These are phyloP conservation scores for Gonioctena quinquepunctata DNA, from an alignment of 1,140 invertebrate genomes.

Conservation along the genomic window DNA sequence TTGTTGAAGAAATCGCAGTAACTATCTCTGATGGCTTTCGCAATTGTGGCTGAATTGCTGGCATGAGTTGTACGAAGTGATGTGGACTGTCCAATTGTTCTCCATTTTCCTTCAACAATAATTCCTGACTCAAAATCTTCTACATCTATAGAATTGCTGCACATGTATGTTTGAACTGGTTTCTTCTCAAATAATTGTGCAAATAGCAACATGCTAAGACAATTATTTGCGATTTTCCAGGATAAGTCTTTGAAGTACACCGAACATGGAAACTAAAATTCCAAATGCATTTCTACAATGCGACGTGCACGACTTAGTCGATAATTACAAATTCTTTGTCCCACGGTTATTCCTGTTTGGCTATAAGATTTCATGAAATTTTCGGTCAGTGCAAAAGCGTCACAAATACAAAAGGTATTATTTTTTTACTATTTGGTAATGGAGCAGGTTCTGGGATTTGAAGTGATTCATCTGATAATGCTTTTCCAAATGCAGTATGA, in stretches of 20 bases:
- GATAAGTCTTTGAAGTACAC: conserved; percentile 20
- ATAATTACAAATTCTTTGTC: conserved; percentile 30
- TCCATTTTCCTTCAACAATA: conserved; percentile 2
- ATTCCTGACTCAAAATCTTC: background rate
- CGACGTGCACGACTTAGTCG: conserved; percentile 15
- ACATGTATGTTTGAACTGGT: background rate
- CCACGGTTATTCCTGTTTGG: conserved; percentile 26
- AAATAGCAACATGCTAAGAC: conserved; percentile 22
- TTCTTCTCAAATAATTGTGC: conserved; percentile 25
- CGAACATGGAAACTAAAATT: conserved; percentile 18
- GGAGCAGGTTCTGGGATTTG: conserved; percentile 15
- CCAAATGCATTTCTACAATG: conserved; percentile 26
- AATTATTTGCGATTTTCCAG: conserved; percentile 5
- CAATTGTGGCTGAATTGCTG: conserved; percentile 4
- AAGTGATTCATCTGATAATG: conserved; percentile 15
- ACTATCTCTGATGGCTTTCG: conserved; percentile 6
- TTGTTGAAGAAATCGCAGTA: conserved; percentile 13
- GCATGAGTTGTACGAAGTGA: background rate
- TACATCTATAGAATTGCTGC: background rate
- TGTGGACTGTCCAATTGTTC: background rate
- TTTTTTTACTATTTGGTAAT: conserved; percentile 25
- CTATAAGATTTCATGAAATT: too few species aligned
- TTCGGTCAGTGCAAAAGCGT: conserved; percentile 54
- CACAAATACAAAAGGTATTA: conserved; percentile 57
- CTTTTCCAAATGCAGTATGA: too few species aligned